Conservation (phyloP, 1,140 invertebrate genomes). For the Lordiphosa collinella region DNA sequence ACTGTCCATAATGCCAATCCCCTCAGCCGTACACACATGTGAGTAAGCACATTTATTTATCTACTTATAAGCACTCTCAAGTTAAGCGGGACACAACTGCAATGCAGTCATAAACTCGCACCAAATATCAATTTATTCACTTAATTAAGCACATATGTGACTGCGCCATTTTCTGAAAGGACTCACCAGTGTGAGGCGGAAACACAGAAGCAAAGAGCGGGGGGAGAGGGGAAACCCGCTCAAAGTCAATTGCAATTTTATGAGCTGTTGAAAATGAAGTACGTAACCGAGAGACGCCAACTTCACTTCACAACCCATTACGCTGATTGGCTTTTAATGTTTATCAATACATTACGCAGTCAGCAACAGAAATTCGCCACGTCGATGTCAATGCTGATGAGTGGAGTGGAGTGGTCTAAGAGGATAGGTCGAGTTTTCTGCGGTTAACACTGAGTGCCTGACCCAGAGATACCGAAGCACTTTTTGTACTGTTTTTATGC, state of each 20-base stretch:
- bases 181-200: background rate
- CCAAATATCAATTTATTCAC: constrained; percentile 75
- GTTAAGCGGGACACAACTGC: constrained; percentile 56
- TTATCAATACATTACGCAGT: constrained; percentile 70
- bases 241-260: constrained; percentile 75
- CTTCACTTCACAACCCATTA: constrained; percentile 70
- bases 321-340: constrained; percentile 76
- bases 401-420: background rate
- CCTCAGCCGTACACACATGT: constrained; percentile 2
- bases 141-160: constrained; percentile 75
- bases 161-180: constrained; percentile 58
- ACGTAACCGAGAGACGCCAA: constrained; percentile 26
- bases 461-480: constrained; percentile 1
- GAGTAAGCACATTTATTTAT: constrained; percentile 27
- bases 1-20: no score
- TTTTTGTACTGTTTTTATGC: constrained; percentile 12
- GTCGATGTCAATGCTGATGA: constrained; percentile 18
- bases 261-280: constrained; percentile 74
- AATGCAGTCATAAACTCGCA: constrained; percentile 72
- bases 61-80: constrained; percentile 44
- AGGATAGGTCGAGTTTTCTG: constrained; percentile 23
- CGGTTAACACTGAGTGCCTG: constrained; percentile 31
- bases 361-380: constrained; percentile 13
- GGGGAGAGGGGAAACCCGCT: constrained; percentile 21
- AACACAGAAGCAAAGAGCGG: constrained; percentile 3